Percentiles rank a stretch among this genome's conserved stretches.
Conservation (phyloP, 2,888 invertebrate genomes). For the Ormyrus thymus region DNA sequence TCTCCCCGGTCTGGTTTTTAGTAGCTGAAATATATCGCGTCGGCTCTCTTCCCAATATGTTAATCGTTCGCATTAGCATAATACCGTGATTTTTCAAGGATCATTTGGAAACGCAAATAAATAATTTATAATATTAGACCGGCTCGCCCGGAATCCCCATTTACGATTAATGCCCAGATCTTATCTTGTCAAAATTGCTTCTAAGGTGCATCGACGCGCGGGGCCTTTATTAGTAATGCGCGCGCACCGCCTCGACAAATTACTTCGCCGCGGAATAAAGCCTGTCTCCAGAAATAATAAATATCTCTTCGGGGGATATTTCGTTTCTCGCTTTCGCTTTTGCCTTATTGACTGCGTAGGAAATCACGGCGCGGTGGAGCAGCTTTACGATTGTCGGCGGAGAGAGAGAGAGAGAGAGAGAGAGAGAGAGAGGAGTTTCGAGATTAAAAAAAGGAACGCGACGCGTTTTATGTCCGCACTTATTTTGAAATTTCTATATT, state of each 20-base stretch:
- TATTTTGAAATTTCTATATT: no score
- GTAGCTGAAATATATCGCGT: conserved; percentile 72
- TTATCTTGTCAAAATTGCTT: conserved; percentile 55
- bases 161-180: conserved; percentile 57
- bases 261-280: conserved; percentile 24
- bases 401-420: no score
- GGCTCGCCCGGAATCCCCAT: conserved; percentile 54
- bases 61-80: conserved; percentile 74
- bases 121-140: conserved; percentile 74
- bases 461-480: no score
- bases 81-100: conserved; percentile 75
- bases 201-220: not conserved
- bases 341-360: conserved; percentile 5
- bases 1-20: not conserved
- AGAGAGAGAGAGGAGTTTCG: no score
- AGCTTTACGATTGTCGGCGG: not conserved
- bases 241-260: conserved; percentile 37
- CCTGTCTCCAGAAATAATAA: conserved; percentile 41
- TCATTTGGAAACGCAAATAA: conserved; percentile 75
- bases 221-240: conserved; percentile 44
- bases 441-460: no score
- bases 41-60: conserved; percentile 71
- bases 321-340: not conserved
- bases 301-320: conserved; percentile 29
- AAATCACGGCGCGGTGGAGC: not conserved